Evolutionary conservation across 23 tunicate species (phyloP).

Genomic region (Halocynthia roretzi): DNA sequence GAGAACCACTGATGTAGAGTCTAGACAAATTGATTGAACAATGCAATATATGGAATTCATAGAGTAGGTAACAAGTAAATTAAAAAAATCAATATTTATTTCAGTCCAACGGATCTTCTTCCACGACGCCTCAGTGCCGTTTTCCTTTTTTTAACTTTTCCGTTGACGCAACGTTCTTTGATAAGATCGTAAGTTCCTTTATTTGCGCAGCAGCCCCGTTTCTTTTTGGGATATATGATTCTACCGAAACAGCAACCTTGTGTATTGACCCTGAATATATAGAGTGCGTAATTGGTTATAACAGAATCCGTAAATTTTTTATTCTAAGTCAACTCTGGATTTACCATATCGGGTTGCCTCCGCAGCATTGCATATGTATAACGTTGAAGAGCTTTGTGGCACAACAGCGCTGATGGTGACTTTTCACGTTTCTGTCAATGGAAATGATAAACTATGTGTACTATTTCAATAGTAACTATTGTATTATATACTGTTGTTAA

Average conservation of each 20-base stretch:
- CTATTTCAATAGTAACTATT: too few species aligned
- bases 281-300: background rate
- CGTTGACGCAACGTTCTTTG: slow-evolving; percentile 9
- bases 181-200: background rate
- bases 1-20: too few species aligned
- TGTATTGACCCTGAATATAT: background rate
- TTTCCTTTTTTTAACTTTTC: background rate
- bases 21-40: too few species aligned
- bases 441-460: background rate
- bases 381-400: slow-evolving; percentile 4
- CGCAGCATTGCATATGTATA: slow-evolving; percentile 5
- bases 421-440: background rate
- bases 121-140: background rate
- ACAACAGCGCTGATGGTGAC: slow-evolving; percentile 13
- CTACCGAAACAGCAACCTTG: slow-evolving; percentile 19
- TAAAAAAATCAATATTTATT: too few species aligned
- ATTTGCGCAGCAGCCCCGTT: slow-evolving; percentile 1
- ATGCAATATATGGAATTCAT: too few species aligned
- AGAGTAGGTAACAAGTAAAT: too few species aligned
- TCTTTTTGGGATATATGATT: background rate
- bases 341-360: slow-evolving; percentile 3
- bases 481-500: too few species aligned
- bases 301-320: background rate
- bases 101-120: background rate
- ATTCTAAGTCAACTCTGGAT: background rate